phyloP scores from a whole-genome alignment of 2,797 vertebrate species.

The Lemur catta region DNA sequence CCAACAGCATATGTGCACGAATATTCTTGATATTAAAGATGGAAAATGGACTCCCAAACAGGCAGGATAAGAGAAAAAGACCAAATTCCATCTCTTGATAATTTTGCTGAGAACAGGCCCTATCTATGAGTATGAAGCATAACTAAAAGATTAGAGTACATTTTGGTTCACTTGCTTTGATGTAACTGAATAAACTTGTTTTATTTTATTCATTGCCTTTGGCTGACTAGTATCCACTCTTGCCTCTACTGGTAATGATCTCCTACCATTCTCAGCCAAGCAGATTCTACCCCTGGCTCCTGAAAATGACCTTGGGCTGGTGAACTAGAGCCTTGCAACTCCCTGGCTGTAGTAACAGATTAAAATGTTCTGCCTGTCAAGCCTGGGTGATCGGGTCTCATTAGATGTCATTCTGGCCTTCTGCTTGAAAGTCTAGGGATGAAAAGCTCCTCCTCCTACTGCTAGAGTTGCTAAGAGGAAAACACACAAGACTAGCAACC shows the following conservation, averaged over 20 bases:
- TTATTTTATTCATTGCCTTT: not conserved
- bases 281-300: not conserved
- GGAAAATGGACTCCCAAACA: not conserved
- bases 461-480: not conserved
- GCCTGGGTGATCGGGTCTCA: not conserved
- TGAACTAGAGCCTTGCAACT: not conserved
- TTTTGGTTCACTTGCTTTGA: not conserved
- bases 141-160: not conserved
- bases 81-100: not conserved
- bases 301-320: not conserved
- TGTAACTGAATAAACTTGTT: not conserved
- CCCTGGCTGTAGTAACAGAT: not conserved
- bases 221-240: not conserved
- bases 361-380: not conserved
- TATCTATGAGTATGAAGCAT: not conserved
- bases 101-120: not conserved
- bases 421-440: not conserved
- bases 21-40: not conserved
- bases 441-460: not conserved
- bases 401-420: not conserved
- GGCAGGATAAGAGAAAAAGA: not conserved
- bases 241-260: not conserved
- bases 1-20: accelerated
- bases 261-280: not conserved
- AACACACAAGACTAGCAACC: accelerated